phyloP scores from a whole-genome alignment of 2,797 vertebrate species.

The Cirrhinus mrigala region DNA sequence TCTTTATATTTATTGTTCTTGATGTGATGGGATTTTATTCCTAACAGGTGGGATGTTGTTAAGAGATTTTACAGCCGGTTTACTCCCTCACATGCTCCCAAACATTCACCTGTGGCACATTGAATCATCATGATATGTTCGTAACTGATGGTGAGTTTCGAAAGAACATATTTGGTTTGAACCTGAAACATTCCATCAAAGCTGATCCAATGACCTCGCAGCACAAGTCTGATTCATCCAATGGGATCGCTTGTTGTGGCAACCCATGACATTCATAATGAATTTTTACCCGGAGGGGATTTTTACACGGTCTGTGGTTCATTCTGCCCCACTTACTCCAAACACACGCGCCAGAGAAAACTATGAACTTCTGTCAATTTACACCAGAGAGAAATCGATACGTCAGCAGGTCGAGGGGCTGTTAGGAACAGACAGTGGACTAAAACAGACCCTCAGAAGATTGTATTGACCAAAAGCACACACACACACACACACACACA shows the following conservation, averaged over 20 bases:
- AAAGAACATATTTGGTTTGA: conserved; percentile 9
- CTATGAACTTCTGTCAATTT: conserved; percentile 37
- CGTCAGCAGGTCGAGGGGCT: conserved; percentile 30
- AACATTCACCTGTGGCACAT: not conserved
- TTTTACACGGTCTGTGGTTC: conserved; percentile 57
- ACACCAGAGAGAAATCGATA: conserved; percentile 32
- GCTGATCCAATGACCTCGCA: conserved; percentile 27
- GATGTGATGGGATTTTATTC: not conserved
- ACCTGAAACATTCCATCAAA: conserved; percentile 23
- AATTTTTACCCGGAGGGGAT: conserved; percentile 43
- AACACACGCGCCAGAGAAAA: conserved; percentile 67
- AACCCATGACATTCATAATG: conserved; percentile 36
- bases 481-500: not conserved
- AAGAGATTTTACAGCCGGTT: not conserved
- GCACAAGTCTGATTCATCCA: conserved; percentile 35
- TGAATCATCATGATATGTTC: not conserved
- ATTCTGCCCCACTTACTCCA: conserved; percentile 71
- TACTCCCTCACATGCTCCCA: not conserved
- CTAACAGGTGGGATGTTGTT: not conserved
- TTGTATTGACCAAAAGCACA: not conserved
- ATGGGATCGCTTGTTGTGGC: conserved; percentile 40
- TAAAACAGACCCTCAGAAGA: conserved; percentile 6
- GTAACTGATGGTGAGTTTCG: not conserved
- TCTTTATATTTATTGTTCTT: not conserved
- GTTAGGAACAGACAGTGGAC: conserved; percentile 30